Conservation (phyloP, 2,113 vertebrate species). For the Synchiropus splendidus region DNA sequence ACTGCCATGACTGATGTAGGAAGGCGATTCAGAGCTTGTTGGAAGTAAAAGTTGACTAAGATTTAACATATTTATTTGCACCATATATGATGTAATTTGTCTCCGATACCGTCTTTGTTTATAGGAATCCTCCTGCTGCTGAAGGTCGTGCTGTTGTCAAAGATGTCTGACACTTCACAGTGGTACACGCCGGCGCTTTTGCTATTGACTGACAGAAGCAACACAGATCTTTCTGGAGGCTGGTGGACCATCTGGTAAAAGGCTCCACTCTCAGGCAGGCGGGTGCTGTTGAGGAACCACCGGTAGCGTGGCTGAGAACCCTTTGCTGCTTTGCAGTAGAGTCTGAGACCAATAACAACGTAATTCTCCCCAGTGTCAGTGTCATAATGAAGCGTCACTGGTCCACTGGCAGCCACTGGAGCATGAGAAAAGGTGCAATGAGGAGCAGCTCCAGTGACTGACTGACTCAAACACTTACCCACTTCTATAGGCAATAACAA, state of each 20-base stretch:
- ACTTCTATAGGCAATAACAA: slow-evolving; percentile 22
- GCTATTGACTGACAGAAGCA: slow-evolving; percentile 24
- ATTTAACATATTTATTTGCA: too few relatives aligned
- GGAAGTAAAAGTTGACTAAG: not conserved
- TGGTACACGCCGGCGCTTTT: slow-evolving; percentile 47
- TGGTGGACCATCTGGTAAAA: slow-evolving; percentile 33
- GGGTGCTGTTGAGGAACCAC: slow-evolving; percentile 56
- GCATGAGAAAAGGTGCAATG: too few relatives aligned
- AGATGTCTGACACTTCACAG: slow-evolving; percentile 53
- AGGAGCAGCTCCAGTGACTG: too few relatives aligned
- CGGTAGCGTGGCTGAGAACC: slow-evolving; percentile 42
- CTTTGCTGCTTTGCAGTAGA: slow-evolving; percentile 45
- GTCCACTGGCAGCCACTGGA: slow-evolving; percentile 48
- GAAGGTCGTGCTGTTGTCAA: slow-evolving; percentile 40
- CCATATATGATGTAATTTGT: not conserved
- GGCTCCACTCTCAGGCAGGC: slow-evolving; percentile 14
- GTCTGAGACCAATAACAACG: slow-evolving; percentile 19
- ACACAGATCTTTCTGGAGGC: slow-evolving; percentile 9
- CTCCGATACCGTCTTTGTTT: slow-evolving; percentile 42
- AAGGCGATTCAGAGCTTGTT: slow-evolving; percentile 43
- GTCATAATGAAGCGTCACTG: slow-evolving; percentile 29
- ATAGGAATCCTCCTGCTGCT: slow-evolving; percentile 30
- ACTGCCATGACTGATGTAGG: slow-evolving; percentile 17
- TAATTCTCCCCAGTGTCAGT: slow-evolving; percentile 26
- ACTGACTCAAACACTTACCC: too few relatives aligned